Conservation (phyloP, 2,888 invertebrate genomes). For the Eupeodes latifasciatus region DNA sequence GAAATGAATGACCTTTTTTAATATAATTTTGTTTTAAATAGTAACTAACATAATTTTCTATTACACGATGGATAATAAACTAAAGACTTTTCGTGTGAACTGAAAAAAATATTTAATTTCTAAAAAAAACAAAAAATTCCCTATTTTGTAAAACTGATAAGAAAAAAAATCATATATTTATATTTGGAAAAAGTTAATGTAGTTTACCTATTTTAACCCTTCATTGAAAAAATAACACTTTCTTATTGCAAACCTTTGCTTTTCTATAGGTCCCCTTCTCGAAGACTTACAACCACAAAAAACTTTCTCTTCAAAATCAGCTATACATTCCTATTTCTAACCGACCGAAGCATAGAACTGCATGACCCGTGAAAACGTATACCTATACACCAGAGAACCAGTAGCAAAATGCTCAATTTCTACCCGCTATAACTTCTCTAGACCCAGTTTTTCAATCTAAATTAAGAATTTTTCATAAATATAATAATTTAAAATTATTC, state of each 20-base stretch:
- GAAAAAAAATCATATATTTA: too few species aligned
- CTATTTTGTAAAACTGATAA: too few species aligned
- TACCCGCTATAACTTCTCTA: constrained; percentile 10
- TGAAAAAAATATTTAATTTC: too few species aligned
- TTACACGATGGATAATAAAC: too few species aligned
- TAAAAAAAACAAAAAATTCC: too few species aligned
- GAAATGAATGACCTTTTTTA: too few species aligned
- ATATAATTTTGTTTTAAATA: too few species aligned
- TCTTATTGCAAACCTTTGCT: background rate
- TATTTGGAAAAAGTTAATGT: too few species aligned
- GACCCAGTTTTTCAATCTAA: constrained; percentile 35
- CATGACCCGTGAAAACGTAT: constrained; percentile 38
- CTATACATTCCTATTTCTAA: constrained; percentile 59
- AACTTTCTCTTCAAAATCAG: constrained; percentile 41
- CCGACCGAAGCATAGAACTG: constrained; percentile 17
- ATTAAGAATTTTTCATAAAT: constrained; percentile 60
- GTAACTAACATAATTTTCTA: too few species aligned
- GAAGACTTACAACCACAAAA: background rate
- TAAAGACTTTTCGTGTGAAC: too few species aligned
- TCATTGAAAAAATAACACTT: background rate
- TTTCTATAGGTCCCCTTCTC: background rate
- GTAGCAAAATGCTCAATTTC: constrained; percentile 1
- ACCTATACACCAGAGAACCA: constrained; percentile 6
- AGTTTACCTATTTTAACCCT: too few species aligned
- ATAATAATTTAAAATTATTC: constrained; percentile 37